Base-by-base conservation (phyloP, 2,888 invertebrate genomes). In the Nemapogon koenigi region DNA sequence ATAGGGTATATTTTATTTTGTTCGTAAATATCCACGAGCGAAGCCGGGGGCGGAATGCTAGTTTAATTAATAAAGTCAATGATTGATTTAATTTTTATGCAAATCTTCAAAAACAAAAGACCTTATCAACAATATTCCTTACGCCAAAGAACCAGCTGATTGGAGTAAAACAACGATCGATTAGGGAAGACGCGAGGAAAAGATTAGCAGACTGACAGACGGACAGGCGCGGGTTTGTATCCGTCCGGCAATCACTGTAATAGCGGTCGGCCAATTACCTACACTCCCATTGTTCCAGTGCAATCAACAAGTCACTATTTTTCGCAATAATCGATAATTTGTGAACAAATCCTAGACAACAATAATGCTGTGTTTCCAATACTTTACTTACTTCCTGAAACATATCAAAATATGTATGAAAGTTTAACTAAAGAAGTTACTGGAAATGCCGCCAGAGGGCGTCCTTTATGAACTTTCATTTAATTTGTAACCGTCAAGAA, bases 121-220 rank as follows among this genome's bases (percentile, higher is more conserved):
- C n/a, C n/a, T 13, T 19, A 33, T 33, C 33, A 13, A 33, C 11
- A 33, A n/a, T 33, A 33, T 19, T 33, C 19, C 17, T n/a, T n/a
- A 33, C 33, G 11, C 13, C 17, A 6, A 33, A 33, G 33, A n/a
- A n/a, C 19, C 19, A 3, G 18, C 13, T 19, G 19, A 16, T 33
- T 33, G 14, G 14, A 18, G 16, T 33, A 33, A 31, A 33, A 11
- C 33, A 33, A n/a, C 18, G 19, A 19, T 6, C 19, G 33, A 16
- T 33, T 33, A 33, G 22, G 10, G 22, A 7, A 22, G 19, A 33
- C 31, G 19, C 33, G 33, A 18, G 13, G 33, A 33, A n/a, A 33
- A 33, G 33, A 19, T 31, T 33, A 33, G 33, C 33, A 19, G 19
- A 17, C 33, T 19, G 33, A 33, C 33, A 18, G 33, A 33, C 19